Percentiles rank a stretch among this genome's conserved stretches.
phyloP scores from a whole-genome alignment of 1,140 invertebrate species.

The Tetragnatha versicolor region DNA sequence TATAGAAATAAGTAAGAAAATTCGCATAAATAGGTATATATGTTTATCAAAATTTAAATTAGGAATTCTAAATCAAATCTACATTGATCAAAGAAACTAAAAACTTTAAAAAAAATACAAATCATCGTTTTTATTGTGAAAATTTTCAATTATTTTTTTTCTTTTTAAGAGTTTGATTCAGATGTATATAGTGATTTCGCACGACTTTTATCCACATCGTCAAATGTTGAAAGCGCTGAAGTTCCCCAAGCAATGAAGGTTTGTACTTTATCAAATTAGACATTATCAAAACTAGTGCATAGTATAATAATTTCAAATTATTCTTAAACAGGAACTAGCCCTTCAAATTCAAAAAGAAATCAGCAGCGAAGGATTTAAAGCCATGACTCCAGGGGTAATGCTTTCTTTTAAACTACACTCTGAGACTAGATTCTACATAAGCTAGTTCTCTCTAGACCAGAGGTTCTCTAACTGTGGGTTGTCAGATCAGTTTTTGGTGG shows the following conservation, averaged over 20 bases:
- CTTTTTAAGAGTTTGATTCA: conserved; percentile 11
- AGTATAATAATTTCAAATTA: neutral
- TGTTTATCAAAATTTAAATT: no score
- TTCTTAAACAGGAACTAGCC: conserved; percentile 1
- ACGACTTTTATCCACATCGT: neutral
- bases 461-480: neutral
- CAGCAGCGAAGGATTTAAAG: neutral
- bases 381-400: conserved; percentile 7
- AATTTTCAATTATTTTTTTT: no score
- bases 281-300: neutral
- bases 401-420: neutral
- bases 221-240: conserved; percentile 27
- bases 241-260: conserved; percentile 24
- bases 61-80: no score
- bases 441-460: neutral
- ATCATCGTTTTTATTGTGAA: no score
- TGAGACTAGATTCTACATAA: neutral
- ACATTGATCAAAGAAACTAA: no score
- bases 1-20: no score
- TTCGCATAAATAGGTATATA: no score
- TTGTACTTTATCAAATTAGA: neutral
- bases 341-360: conserved; percentile 8
- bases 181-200: conserved; percentile 42
- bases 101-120: no score
- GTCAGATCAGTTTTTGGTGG: neutral